These are phyloP conservation scores for Antitype chi DNA, from an alignment of 2,888 invertebrate species.

Conservation along the genomic window DNA sequence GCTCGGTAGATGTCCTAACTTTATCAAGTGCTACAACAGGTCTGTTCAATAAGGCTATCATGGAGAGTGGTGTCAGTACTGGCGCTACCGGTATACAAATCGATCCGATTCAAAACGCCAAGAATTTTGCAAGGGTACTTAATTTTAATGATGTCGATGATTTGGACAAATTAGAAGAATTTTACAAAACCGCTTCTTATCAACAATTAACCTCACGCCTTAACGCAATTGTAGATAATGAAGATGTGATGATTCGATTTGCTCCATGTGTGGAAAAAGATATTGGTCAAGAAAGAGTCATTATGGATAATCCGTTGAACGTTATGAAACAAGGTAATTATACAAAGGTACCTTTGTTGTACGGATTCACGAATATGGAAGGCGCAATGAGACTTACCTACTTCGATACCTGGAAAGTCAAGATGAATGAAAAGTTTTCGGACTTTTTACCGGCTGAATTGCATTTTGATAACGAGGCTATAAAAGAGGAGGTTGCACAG, in stretches of 20 bases:
- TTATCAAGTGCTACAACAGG: conserved; percentile 75
- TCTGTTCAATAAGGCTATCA: conserved; percentile 77
- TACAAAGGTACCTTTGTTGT: conserved; percentile 58
- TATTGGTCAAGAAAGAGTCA: conserved; percentile 57
- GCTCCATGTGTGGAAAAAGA: conserved; percentile 72
- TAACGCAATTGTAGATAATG: conserved; percentile 21
- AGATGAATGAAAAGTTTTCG: conserved; percentile 73
- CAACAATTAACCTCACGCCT: conserved; percentile 61
- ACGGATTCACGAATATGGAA: conserved; percentile 74
- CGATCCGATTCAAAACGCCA: conserved; percentile 76
- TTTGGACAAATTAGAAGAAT: conserved; percentile 72
- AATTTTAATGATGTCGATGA: conserved; percentile 72
- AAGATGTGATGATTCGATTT: conserved; percentile 58
- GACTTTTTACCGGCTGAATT: conserved; percentile 74
- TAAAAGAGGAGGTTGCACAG: conserved; percentile 67
- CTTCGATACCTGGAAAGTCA: conserved; percentile 65
- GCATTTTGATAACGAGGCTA: conserved; percentile 65
- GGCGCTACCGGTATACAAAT: conserved; percentile 71
- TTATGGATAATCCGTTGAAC: conserved; percentile 58
- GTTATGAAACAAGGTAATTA: conserved; percentile 57
- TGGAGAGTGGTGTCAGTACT: conserved; percentile 74
- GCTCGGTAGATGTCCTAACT: conserved; percentile 75
- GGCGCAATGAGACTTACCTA: conserved; percentile 62
- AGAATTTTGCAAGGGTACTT: conserved; percentile 70
- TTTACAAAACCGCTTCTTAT: conserved; percentile 73